phyloP scores from a whole-genome alignment of 2,113 vertebrate species.

The Xiphophorus couchianus region DNA sequence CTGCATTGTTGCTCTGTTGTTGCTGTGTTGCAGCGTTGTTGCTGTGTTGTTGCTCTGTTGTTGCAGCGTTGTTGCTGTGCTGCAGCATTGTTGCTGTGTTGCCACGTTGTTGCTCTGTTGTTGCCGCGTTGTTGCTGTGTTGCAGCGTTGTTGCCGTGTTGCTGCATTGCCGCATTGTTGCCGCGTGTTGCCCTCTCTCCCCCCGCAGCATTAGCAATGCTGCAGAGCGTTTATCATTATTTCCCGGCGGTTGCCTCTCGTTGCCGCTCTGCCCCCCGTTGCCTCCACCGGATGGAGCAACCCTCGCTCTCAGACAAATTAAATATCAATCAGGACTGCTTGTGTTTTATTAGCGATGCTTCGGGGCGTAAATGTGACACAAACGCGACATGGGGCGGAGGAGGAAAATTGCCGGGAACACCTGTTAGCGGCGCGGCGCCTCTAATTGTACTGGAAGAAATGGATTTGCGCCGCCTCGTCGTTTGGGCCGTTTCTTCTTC shows the following conservation, averaged over 20 bases:
- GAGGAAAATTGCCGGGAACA: constrained; percentile 41
- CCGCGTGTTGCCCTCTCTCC: constrained; percentile 51
- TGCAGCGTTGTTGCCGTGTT: constrained; percentile 4
- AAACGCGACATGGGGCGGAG: constrained; percentile 34
- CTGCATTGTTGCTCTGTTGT: constrained; percentile 53
- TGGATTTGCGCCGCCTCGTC: constrained; percentile 8
- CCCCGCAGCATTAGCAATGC: constrained; percentile 59
- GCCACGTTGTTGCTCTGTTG: too few species aligned
- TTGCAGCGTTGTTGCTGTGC: constrained; percentile 51
- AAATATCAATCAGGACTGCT: constrained; percentile 69
- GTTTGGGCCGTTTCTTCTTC: constrained; percentile 47
- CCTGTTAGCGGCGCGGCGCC: constrained; percentile 59
- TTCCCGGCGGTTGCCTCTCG: constrained; percentile 47
- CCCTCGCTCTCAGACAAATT: constrained; percentile 64
- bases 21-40: constrained; percentile 5
- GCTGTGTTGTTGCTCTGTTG: too few species aligned
- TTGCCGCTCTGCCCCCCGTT: constrained; percentile 1
- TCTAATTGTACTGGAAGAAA: constrained; percentile 46
- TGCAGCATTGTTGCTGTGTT: too few species aligned
- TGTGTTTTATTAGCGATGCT: constrained; percentile 65
- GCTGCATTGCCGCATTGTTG: constrained; percentile 56
- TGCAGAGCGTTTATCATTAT: constrained; percentile 71
- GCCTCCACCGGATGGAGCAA: constrained; percentile 63
- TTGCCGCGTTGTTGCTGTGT: too few species aligned
- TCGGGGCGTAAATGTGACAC: constrained; percentile 54